These are phyloP conservation scores for Gambusia holbrooki DNA, from an alignment of 2,113 vertebrate genomes.

Conservation along the genomic window DNA sequence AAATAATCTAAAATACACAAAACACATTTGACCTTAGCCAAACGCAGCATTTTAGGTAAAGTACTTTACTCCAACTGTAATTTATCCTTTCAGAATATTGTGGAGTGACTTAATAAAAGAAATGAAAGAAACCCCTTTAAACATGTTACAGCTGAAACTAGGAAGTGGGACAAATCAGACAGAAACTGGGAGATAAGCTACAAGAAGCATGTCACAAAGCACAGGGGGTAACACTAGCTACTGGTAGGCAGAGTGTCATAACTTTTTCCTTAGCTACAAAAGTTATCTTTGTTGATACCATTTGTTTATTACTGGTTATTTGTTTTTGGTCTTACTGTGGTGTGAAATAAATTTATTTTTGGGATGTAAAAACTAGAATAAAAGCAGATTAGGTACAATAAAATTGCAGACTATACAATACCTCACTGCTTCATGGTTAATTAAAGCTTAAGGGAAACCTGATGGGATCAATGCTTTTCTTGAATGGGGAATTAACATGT, in stretches of 20 bases:
- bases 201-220: neutral
- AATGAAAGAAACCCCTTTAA: neutral
- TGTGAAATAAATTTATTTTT: neutral
- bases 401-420: conserved; percentile 63
- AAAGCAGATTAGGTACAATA: conserved; percentile 10
- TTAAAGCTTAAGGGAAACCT: conserved; percentile 59
- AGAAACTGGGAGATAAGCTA: neutral
- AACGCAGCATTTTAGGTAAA: no score
- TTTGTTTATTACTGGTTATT: neutral
- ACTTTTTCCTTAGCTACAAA: neutral
- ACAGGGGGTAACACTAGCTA: neutral
- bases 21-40: no score
- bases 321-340: neutral
- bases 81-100: neutral
- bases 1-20: no score
- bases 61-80: no score
- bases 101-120: neutral
- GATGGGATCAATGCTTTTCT: conserved; percentile 55
- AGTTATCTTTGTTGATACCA: neutral
- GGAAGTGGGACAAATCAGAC: neutral
- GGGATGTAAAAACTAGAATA: conserved; percentile 10
- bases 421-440: conserved; percentile 62
- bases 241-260: neutral
- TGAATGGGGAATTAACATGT: conserved; percentile 59
- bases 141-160: neutral